Conservation (phyloP, 1,140 invertebrate genomes). For the Antheraea pernyi region DNA sequence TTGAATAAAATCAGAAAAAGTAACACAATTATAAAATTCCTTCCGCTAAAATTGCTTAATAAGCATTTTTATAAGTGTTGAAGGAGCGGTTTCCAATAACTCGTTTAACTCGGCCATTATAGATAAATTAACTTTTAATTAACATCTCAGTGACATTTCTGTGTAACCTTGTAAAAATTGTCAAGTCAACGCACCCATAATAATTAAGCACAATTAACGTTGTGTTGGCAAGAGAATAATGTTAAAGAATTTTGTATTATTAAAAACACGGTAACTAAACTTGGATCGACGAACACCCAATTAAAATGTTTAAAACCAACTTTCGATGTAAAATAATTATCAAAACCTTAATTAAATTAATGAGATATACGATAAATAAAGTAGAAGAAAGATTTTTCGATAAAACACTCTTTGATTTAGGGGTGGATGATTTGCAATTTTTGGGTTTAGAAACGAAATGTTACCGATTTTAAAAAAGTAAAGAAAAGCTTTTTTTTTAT, state of each 20-base stretch:
- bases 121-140: neutral
- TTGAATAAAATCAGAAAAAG: neutral
- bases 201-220: neutral
- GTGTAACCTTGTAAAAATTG: neutral
- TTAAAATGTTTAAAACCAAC: neutral
- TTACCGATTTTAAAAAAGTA: too few species aligned
- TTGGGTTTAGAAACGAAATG: neutral
- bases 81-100: neutral
- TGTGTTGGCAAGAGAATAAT: neutral
- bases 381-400: neutral
- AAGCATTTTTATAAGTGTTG: neutral
- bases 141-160: slow-evolving; percentile 4
- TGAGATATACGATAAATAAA: neutral
- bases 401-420: neutral
- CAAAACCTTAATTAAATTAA: neutral
- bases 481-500: neutral
- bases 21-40: neutral
- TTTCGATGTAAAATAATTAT: neutral
- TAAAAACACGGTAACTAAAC: neutral
- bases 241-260: neutral
- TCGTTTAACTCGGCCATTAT: neutral
- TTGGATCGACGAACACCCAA: neutral
- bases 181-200: neutral
- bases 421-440: neutral
- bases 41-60: neutral